Evolutionary conservation across 1,140 invertebrate genomes (phyloP).

Genomic region (Aplysia californica): DNA sequence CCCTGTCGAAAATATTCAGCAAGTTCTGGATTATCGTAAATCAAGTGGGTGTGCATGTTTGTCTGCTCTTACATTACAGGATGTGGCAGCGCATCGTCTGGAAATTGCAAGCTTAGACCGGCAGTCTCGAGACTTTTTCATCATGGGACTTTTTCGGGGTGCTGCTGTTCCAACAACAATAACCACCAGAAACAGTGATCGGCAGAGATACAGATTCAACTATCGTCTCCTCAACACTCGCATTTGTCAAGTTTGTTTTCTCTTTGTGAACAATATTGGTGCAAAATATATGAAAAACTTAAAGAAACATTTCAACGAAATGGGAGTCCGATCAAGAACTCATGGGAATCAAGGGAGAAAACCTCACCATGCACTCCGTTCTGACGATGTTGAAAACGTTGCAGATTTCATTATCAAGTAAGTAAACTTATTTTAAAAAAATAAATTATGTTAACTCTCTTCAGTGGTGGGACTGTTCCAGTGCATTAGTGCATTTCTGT

Average conservation of each 20-base stretch:
- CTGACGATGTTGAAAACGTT: neutral
- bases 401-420: constrained; percentile 10
- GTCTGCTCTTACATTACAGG: neutral
- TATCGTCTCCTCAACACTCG: constrained; percentile 11
- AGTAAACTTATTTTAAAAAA: neutral
- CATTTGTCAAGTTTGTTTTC: constrained; percentile 9
- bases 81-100: constrained; percentile 4
- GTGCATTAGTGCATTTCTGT: no score
- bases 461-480: no score
- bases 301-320: constrained; percentile 2
- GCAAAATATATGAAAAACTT: constrained; percentile 18
- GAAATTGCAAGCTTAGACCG: constrained; percentile 1
- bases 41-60: neutral
- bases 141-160: constrained; percentile 11
- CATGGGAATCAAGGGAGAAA: constrained; percentile 14
- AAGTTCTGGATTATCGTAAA: constrained; percentile 7
- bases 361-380: constrained; percentile 12
- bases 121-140: constrained; percentile 13
- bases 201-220: neutral
- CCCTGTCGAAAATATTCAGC: constrained; percentile 14
- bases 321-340: neutral
- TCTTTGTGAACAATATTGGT: constrained; percentile 8
- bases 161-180: neutral
- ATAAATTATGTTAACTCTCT: neutral
- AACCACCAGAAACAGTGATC: neutral